Evolutionary conservation across 2,888 invertebrate species (phyloP).

Genomic region (Tribolium freemani): DNA sequence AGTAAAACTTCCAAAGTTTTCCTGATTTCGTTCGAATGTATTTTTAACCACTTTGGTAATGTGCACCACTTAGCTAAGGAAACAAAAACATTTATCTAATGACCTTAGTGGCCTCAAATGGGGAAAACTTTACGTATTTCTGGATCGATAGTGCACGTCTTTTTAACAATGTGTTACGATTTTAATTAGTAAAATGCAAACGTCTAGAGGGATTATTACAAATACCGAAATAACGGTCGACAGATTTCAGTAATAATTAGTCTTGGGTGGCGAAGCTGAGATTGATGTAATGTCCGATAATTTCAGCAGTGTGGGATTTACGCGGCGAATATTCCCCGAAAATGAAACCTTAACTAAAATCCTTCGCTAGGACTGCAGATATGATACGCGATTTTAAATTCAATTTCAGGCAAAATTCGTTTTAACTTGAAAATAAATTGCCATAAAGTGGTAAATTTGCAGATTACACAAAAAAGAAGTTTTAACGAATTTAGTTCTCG

Average conservation of each 20-base stretch:
- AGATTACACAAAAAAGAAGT: not conserved
- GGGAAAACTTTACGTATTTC: conserved; percentile 2
- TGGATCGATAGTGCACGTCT: not conserved
- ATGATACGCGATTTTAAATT: conserved; percentile 14
- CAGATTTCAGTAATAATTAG: conserved; percentile 22
- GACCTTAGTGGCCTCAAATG: conserved; percentile 8
- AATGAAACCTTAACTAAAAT: conserved; percentile 17
- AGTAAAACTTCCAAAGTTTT: not conserved
- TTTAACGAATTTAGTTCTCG: not conserved
- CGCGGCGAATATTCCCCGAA: conserved; percentile 10
- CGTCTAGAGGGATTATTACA: conserved; percentile 12
- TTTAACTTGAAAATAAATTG: not conserved
- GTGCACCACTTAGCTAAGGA: conserved; percentile 27
- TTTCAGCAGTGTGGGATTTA: conserved; percentile 13
- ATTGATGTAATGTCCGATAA: conserved; percentile 29
- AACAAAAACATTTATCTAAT: conserved; percentile 32
- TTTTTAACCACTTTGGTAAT: conserved; percentile 15
- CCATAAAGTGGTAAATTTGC: not conserved
- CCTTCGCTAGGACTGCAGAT: conserved; percentile 5
- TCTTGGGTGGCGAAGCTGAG: conserved; percentile 25
- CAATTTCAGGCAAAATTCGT: conserved; percentile 2
- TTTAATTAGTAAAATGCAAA: conserved; percentile 1
- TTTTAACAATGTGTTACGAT: not conserved
- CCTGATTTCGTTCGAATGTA: not conserved
- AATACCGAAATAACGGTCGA: conserved; percentile 18